A percentile compares a stretch with the other conserved stretches of the same genome.
Conservation (phyloP, 2,888 invertebrate genomes). For the Catocala nupta region DNA sequence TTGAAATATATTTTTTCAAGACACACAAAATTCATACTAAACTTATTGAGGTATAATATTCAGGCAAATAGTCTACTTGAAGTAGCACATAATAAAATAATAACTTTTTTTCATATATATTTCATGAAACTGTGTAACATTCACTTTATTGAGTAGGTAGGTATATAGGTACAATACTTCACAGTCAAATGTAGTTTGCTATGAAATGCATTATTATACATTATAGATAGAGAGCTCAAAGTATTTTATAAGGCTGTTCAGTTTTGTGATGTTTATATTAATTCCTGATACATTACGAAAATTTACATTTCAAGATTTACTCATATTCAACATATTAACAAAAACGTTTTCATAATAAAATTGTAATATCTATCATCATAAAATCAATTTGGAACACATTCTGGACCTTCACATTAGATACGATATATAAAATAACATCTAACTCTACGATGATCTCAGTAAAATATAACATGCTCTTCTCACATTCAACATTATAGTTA, state of each 20-base stretch:
- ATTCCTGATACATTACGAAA: slow-evolving; percentile 39
- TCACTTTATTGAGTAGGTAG: slow-evolving; percentile 59
- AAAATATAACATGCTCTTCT: slow-evolving; percentile 72
- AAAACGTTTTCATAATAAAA: slow-evolving; percentile 68
- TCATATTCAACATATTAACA: slow-evolving; percentile 55
- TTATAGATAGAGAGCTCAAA: slow-evolving; percentile 74
- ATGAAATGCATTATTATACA: slow-evolving; percentile 69
- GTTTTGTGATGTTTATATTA: slow-evolving; percentile 66
- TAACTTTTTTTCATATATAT: slow-evolving; percentile 68
- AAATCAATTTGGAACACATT: slow-evolving; percentile 80
- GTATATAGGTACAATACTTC: slow-evolving; percentile 54
- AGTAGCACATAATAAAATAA: slow-evolving; percentile 75
- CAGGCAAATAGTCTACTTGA: slow-evolving; percentile 79
- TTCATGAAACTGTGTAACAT: slow-evolving; percentile 63
- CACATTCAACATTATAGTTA: slow-evolving; percentile 75
- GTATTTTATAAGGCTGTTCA: slow-evolving; percentile 59
- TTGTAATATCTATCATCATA: slow-evolving; percentile 75
- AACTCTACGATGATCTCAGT: slow-evolving; percentile 73
- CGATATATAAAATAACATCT: slow-evolving; percentile 71
- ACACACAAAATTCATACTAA: slow-evolving; percentile 83
- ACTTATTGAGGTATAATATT: slow-evolving; percentile 85
- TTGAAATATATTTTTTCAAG: slow-evolving; percentile 81
- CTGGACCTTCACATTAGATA: slow-evolving; percentile 74
- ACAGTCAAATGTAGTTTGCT: slow-evolving; percentile 65
- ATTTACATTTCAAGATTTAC: slow-evolving; percentile 42